phyloP scores from a whole-genome alignment of 2,113 vertebrate species.

The Bubo blakistoni region DNA sequence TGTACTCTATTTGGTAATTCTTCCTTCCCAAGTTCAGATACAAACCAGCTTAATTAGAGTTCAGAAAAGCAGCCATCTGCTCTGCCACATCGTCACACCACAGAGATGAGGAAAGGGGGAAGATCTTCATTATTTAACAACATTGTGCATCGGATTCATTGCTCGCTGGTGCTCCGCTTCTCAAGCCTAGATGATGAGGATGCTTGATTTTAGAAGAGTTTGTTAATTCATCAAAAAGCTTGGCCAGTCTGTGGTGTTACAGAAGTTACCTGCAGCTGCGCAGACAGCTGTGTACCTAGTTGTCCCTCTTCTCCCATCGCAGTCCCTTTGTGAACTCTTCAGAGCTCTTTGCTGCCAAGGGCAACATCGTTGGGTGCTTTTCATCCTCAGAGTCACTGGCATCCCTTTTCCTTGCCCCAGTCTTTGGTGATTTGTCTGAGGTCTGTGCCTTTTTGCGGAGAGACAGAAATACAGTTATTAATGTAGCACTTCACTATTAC shows the following conservation, averaged over 20 bases:
- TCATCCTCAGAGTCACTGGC: neutral
- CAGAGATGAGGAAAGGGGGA: neutral
- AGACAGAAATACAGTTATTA: neutral
- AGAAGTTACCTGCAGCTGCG: neutral
- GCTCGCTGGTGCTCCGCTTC: neutral
- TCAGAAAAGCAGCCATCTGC: neutral
- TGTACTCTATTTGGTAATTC: neutral
- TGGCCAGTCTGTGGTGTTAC: neutral
- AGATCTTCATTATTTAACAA: neutral
- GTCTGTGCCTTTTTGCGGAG: neutral
- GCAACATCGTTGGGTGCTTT: neutral
- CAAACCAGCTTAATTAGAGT: neutral
- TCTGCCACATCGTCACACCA: neutral
- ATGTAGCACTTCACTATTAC: neutral
- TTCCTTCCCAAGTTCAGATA: neutral
- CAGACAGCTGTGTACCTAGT: too few species aligned
- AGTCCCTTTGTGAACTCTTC: neutral
- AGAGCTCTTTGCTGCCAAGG: neutral
- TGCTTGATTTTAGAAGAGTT: neutral
- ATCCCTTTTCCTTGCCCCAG: neutral
- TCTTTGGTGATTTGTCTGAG: neutral
- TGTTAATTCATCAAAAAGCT: neutral
- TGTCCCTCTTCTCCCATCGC: neutral
- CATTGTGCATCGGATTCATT: neutral
- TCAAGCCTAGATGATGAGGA: neutral